Evolutionary conservation across 2,113 vertebrate species (phyloP).

Genomic region (Cettia cetti): DNA sequence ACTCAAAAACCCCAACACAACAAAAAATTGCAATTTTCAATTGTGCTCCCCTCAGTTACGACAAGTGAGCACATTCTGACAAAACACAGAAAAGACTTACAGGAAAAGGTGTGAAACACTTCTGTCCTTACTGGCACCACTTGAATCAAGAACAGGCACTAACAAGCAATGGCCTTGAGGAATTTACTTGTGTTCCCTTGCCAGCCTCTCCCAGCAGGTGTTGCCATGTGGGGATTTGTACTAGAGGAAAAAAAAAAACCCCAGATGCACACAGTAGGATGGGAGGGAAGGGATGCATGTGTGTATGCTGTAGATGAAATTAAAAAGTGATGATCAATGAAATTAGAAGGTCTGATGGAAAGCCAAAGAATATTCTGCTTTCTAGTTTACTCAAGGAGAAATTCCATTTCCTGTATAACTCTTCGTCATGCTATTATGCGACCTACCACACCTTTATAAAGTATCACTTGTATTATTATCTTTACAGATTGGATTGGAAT

Average conservation of each 20-base stretch:
- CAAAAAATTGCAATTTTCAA: neutral
- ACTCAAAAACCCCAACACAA: neutral
- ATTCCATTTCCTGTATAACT: neutral
- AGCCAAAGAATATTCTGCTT: neutral
- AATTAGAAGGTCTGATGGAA: constrained; percentile 2
- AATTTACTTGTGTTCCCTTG: constrained; percentile 59
- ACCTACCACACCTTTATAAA: neutral
- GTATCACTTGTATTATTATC: neutral
- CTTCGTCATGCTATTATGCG: neutral
- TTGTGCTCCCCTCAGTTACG: neutral
- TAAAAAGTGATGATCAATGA: constrained; percentile 30
- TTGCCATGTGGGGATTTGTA: constrained; percentile 37
- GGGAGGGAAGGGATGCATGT: neutral
- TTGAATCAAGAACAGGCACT: constrained; percentile 71
- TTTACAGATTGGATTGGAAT: neutral
- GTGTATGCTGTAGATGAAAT: neutral
- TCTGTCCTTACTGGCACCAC: constrained; percentile 63
- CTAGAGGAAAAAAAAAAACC: neutral
- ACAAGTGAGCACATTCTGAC: constrained; percentile 33
- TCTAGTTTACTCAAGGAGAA: neutral
- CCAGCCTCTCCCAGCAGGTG: constrained; percentile 64
- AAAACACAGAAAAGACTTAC: constrained; percentile 44
- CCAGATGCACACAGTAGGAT: neutral
- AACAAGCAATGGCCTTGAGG: constrained; percentile 68
- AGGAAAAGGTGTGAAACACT: constrained; percentile 64